Evolutionary conservation across 2,113 vertebrate genomes (phyloP).

Genomic region (Callipepla californica): DNA sequence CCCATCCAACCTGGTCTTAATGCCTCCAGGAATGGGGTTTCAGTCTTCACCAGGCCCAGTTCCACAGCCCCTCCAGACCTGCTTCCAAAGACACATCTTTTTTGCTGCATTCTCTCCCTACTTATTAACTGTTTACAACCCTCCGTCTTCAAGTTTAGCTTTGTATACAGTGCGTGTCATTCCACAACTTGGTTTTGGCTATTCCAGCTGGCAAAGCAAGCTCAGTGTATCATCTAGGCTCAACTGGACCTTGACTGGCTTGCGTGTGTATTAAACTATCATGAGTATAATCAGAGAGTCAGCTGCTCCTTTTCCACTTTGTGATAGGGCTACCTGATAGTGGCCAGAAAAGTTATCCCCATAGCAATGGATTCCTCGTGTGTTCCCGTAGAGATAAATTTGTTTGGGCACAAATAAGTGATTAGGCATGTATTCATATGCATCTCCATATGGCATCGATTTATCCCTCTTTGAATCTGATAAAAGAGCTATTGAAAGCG

Average conservation of each 20-base stretch:
- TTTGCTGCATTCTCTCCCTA: neutral
- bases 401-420: neutral
- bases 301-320: neutral
- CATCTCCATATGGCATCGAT: neutral
- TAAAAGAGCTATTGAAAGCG: neutral
- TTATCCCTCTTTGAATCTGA: neutral
- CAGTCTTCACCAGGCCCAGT: neutral
- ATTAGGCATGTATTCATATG: neutral
- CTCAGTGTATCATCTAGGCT: neutral
- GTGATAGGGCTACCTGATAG: neutral
- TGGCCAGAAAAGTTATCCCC: neutral
- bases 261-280: neutral
- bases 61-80: neutral
- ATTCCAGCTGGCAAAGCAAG: neutral
- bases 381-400: neutral
- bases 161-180: fast-evolving
- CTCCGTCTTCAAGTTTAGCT: neutral
- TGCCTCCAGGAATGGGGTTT: neutral
- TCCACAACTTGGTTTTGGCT: neutral
- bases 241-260: neutral
- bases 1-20: neutral
- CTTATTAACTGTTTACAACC: neutral
- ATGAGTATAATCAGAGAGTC: neutral
- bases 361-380: neutral
- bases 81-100: neutral